phyloP scores from a whole-genome alignment of 2,797 vertebrate genomes.

The Champsocephalus esox region DNA sequence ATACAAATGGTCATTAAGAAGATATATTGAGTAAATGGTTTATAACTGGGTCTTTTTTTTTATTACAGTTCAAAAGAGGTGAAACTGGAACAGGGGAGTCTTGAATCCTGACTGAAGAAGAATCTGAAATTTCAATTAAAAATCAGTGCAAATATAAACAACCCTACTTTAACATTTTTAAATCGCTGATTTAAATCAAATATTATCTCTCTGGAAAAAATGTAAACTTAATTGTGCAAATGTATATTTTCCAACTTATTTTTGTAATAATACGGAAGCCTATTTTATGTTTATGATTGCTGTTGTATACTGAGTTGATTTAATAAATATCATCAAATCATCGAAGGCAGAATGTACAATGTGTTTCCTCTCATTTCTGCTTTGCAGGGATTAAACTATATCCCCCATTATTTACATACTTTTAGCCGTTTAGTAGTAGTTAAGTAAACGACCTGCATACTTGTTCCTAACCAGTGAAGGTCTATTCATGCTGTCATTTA shows the following conservation, averaged over 20 bases:
- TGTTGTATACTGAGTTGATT: background rate
- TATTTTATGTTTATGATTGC: background rate
- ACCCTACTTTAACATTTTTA: background rate
- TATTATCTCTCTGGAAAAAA: background rate
- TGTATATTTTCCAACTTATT: background rate
- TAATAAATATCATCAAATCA: slow-evolving; percentile 16
- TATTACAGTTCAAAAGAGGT: slow-evolving; percentile 78
- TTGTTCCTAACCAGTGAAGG: too few species aligned
- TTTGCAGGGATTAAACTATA: background rate
- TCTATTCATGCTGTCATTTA: background rate
- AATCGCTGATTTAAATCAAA: slow-evolving; percentile 14
- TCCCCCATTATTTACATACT: background rate
- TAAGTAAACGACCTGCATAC: too few species aligned
- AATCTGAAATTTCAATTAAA: background rate
- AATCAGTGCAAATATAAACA: background rate
- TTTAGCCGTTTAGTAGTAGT: too few species aligned
- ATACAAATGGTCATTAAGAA: too few species aligned
- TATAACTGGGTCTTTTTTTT: background rate
- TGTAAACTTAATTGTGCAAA: background rate
- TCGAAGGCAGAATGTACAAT: background rate
- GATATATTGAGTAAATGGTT: background rate
- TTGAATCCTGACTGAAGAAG: slow-evolving; percentile 37
- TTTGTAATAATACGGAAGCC: slow-evolving; percentile 19
- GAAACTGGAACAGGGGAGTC: slow-evolving; percentile 75
- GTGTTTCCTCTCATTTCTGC: background rate